Evolutionary conservation across 2,888 invertebrate species (phyloP).

Genomic region (Metopia argyrocephala): DNA sequence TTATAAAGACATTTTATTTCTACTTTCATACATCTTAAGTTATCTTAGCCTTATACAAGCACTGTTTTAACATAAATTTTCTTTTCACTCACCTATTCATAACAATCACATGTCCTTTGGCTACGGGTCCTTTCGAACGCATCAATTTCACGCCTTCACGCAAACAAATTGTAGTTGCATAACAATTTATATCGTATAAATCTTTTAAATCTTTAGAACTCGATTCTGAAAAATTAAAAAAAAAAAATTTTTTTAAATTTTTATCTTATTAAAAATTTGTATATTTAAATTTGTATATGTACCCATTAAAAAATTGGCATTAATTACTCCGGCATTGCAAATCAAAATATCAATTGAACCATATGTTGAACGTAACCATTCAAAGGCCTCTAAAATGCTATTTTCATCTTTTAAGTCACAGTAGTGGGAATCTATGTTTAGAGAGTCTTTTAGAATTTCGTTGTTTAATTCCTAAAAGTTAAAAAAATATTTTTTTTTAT

Average conservation of each 20-base stretch:
- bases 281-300: slow-evolving; percentile 22
- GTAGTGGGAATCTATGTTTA: slow-evolving; percentile 74
- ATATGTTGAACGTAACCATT: slow-evolving; percentile 73
- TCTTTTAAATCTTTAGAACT: slow-evolving; percentile 74
- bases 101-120: slow-evolving; percentile 82
- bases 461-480: slow-evolving; percentile 71
- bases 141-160: slow-evolving; percentile 81
- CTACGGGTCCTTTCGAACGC: slow-evolving; percentile 76
- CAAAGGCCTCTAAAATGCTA: slow-evolving; percentile 72
- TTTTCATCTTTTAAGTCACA: slow-evolving; percentile 76
- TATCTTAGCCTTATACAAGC: too few species aligned
- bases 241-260: not conserved
- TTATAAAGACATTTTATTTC: too few species aligned
- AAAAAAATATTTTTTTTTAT: too few species aligned
- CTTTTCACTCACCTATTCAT: slow-evolving; percentile 80
- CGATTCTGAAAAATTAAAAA: slow-evolving; percentile 68
- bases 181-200: slow-evolving; percentile 80
- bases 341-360: slow-evolving; percentile 75
- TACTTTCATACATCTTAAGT: not conserved
- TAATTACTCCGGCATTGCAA: slow-evolving; percentile 78
- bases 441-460: slow-evolving; percentile 72
- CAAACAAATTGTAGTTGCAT: slow-evolving; percentile 81
- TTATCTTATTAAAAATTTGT: not conserved
- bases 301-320: slow-evolving; percentile 75
- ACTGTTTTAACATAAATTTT: not conserved